Evolutionary conservation across 2,113 vertebrate species (phyloP).

Genomic region (Melanotaenia duboulayi): DNA sequence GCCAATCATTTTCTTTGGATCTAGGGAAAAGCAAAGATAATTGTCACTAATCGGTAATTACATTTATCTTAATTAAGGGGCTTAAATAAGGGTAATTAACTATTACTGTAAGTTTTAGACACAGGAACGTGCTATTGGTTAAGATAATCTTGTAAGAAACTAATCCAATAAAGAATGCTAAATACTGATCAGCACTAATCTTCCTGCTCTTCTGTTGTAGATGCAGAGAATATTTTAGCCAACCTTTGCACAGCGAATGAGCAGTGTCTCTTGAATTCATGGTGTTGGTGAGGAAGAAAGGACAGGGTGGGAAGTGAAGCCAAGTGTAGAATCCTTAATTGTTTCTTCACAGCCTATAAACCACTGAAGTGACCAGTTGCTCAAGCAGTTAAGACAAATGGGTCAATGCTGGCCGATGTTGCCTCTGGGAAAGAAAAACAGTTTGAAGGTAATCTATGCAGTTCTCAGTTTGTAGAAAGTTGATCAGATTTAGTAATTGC

Average conservation of each 20-base stretch:
- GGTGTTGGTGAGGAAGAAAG: conserved; percentile 24
- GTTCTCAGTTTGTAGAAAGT: background rate
- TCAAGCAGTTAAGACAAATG: conserved; percentile 51
- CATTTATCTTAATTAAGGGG: background rate
- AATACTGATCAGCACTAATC: conserved; percentile 43
- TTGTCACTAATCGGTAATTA: too few species aligned
- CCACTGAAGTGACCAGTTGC: conserved; percentile 43
- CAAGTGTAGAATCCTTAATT: conserved; percentile 46
- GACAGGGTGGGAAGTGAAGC: conserved; percentile 10
- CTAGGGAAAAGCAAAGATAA: background rate
- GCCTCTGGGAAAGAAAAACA: conserved; percentile 12
- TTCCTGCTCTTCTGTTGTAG: conserved; percentile 16
- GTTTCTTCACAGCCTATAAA: conserved; percentile 47
- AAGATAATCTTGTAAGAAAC: conserved; percentile 7
- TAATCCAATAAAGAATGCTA: conserved; percentile 25
- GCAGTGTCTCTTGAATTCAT: conserved; percentile 34
- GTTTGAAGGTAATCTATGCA: conserved; percentile 5
- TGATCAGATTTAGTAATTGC: background rate
- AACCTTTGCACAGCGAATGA: conserved; percentile 25
- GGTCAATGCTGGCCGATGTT: conserved; percentile 18
- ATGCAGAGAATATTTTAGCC: conserved; percentile 40
- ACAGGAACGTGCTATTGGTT: conserved; percentile 1
- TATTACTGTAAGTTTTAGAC: conserved; percentile 1
- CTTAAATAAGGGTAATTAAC: conserved; percentile 10
- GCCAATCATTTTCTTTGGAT: background rate